Percentiles rank a stretch among this genome's conserved stretches.
These are phyloP conservation scores for Athrips mouffetella DNA, from an alignment of 2,888 invertebrate species.

Conservation along the genomic window DNA sequence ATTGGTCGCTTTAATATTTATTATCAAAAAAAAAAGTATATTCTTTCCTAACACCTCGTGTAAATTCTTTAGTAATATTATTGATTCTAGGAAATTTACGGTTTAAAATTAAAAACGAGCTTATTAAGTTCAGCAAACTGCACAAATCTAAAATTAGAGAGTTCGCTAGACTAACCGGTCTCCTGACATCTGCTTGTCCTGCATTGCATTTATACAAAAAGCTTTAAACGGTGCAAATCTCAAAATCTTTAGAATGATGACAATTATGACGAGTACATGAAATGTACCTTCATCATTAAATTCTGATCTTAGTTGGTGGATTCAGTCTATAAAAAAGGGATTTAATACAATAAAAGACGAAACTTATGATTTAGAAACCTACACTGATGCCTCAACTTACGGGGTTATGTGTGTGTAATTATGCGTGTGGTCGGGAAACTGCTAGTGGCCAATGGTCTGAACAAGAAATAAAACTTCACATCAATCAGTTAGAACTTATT, in stretches of 20 bases:
- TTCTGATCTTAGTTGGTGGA: slow-evolving; percentile 2
- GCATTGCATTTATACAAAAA: slow-evolving; percentile 3
- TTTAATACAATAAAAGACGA: neutral
- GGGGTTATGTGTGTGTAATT: neutral
- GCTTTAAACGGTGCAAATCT: neutral
- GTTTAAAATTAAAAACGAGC: neutral
- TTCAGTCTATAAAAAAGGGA: neutral
- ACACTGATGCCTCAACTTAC: neutral
- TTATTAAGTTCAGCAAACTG: neutral
- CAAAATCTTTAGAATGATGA: neutral
- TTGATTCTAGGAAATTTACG: neutral
- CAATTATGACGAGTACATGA: neutral
- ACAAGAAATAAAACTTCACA: neutral
- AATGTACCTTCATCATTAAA: neutral
- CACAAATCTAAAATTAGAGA: slow-evolving; percentile 1
- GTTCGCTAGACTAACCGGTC: slow-evolving; percentile 1
- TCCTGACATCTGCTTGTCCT: slow-evolving; percentile 1
- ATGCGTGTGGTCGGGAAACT: neutral
- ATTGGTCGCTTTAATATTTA: neutral
- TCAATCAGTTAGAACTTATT: neutral
- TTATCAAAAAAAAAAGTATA: slow-evolving; percentile 1
- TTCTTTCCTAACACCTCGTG: neutral
- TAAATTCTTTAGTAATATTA: neutral
- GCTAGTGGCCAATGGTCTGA: neutral
- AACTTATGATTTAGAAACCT: neutral